Base-by-base conservation (phyloP, 2,888 invertebrate genomes). In the Lepidochitona cinerea region DNA sequence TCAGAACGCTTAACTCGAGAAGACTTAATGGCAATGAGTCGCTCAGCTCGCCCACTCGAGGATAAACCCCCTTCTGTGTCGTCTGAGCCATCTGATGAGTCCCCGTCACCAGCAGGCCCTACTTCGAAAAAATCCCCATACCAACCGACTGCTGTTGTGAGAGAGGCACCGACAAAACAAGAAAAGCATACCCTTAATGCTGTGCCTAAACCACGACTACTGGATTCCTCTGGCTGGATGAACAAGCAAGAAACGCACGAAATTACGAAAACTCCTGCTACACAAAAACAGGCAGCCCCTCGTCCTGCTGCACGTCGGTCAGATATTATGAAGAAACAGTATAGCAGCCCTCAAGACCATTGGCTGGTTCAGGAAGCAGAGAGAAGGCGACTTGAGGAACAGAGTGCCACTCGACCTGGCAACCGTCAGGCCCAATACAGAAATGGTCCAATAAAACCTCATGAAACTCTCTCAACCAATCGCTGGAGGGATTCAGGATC, bases 321-420 rank as follows among this genome's bases (percentile, higher is more conserved):
- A 18, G 83, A 86, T 64, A 59, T 81, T 36, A 83, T 83, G 77
- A 59, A 74, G 66, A 77, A 79, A 59, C 80, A 81, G 68, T 81
- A 79, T 71, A 75, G 79, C 6, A 81, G 78, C 41, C 77, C 84
- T 14, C 79, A 85, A 37, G 83, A 96, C 83, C 97, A 97, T 89
- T 97, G 97, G 97, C 92, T 97, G n/a, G 94, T 96, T 0, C 92
- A 97, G 94, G 97, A 97, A 90, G 97, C 97, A 0, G 97, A 97
- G 89, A 94, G 96, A 84, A 93, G 97, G 35, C 92, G 97, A 32
- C 70, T 84, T 35, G 83, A 85, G 0, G 84, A 84, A 41, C 74
- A 77, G 32, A 71, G 83, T 26, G 66, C 36, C 2, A 35, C 35
- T 36, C 35, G 66, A n/a, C 37, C 66, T 36, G 23, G 37, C 1